Percentiles rank a stretch among this genome's conserved stretches.
phyloP scores from a whole-genome alignment of 2,888 invertebrate species.

The Panorpa germanica region DNA sequence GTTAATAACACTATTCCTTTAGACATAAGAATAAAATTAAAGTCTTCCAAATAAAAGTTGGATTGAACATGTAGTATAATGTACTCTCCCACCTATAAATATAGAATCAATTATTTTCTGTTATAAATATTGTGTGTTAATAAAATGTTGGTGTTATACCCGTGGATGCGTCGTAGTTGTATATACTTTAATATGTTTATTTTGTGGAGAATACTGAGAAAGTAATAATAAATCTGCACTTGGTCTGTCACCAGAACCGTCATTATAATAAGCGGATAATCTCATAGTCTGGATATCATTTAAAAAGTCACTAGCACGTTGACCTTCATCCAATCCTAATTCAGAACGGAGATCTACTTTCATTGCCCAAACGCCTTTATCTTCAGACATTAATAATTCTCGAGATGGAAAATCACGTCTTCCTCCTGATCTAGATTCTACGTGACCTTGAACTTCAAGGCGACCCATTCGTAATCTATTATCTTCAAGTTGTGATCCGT shows the following conservation, averaged over 20 bases:
- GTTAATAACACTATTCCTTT: conserved; percentile 78
- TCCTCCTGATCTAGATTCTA: conserved; percentile 41
- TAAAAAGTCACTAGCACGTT: conserved; percentile 38
- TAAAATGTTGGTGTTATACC: conserved; percentile 23
- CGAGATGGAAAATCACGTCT: conserved; percentile 40
- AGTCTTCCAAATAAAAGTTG: conserved; percentile 74
- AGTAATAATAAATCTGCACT: conserved; percentile 49
- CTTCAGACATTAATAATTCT: conserved; percentile 41
- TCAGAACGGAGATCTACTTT: conserved; percentile 54
- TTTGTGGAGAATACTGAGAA: conserved; percentile 61
- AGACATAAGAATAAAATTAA: conserved; percentile 82
- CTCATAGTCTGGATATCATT: conserved; percentile 46
- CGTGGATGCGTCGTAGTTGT: conserved; percentile 68
- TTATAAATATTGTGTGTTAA: not conserved
- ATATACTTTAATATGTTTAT: conserved; percentile 67
- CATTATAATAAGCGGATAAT: conserved; percentile 46
- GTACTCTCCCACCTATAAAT: conserved; percentile 68
- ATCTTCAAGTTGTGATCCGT: conserved; percentile 58
- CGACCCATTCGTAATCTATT: conserved; percentile 41
- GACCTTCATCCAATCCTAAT: conserved; percentile 31
- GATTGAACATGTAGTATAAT: conserved; percentile 86
- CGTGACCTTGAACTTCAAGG: conserved; percentile 44
- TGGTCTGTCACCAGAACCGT: conserved; percentile 46
- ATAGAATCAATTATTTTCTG: conserved; percentile 7
- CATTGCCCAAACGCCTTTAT: conserved; percentile 65